Conservation (phyloP, 2,113 vertebrate genomes). For the Puffinus mauretanicus region DNA sequence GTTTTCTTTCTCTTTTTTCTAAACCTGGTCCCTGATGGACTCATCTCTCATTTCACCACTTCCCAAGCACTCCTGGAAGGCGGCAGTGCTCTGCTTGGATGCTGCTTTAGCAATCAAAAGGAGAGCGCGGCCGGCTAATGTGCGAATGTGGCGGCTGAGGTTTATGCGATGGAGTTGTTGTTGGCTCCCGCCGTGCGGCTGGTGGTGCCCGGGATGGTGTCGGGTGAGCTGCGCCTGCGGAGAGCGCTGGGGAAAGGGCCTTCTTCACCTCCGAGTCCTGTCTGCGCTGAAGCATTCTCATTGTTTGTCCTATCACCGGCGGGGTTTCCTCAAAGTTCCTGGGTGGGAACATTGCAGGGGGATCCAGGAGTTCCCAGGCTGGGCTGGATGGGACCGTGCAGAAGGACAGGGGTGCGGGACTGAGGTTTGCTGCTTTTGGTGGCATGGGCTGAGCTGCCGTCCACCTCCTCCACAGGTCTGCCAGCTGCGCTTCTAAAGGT, state of each 20-base stretch:
- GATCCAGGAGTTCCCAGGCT: not conserved
- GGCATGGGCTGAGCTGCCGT: not conserved
- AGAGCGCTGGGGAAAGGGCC: not conserved
- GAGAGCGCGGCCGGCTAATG: rapidly evolving
- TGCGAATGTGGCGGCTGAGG: not conserved
- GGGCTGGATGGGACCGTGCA: rapidly evolving
- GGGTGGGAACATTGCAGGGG: not conserved
- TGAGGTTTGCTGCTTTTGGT: not conserved
- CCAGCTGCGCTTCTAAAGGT: not conserved
- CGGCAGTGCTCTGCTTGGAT: not conserved
- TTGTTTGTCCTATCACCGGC: not conserved
- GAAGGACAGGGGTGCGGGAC: not conserved
- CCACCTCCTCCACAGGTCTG: rapidly evolving
- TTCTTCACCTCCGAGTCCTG: rapidly evolving
- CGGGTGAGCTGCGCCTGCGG: not conserved
- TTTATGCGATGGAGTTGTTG: not conserved
- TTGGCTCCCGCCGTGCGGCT: not conserved
- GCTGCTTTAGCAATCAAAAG: not conserved
- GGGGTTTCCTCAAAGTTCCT: not conserved
- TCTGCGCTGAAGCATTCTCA: not conserved
- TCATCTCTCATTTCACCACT: not conserved
- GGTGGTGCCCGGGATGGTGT: not conserved
- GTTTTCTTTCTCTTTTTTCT: not conserved
- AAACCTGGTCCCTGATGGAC: not conserved
- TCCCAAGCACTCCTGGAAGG: not conserved